These are phyloP conservation scores for Apoda limacodes DNA, from an alignment of 2,888 invertebrate species.

Conservation along the genomic window DNA sequence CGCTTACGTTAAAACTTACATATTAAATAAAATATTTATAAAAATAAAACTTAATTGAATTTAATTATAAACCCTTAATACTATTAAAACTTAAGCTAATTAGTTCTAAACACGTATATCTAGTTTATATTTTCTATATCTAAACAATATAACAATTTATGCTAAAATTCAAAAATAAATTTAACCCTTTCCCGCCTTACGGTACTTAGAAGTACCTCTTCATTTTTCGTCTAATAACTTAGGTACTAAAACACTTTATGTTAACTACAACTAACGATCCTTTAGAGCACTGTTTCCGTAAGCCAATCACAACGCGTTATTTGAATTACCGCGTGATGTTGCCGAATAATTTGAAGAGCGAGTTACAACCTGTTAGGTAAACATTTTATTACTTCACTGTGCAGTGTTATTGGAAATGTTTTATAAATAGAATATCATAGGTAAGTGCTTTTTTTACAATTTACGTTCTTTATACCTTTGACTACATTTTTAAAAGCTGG, in stretches of 20 bases:
- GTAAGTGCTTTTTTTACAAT: constrained; percentile 1
- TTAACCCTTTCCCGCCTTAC: constrained; percentile 6
- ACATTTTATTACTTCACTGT: constrained; percentile 2
- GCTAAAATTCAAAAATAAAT: no score
- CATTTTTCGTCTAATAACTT: constrained; percentile 5
- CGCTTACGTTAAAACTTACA: no score
- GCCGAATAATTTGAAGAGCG: constrained; percentile 1
- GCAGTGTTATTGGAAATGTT: constrained; percentile 1
- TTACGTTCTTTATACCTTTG: background rate
- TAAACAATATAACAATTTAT: no score
- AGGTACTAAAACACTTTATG: constrained; percentile 2
- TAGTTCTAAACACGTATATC: no score
- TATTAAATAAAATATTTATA: no score
- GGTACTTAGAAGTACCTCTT: constrained; percentile 6
- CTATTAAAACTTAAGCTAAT: no score
- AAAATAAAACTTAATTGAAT: no score
- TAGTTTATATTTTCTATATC: no score
- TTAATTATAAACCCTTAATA: no score
- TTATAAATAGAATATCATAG: constrained; percentile 3
- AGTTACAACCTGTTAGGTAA: constrained; percentile 1
- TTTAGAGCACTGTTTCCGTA: constrained; percentile 4
- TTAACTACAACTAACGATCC: constrained; percentile 2
- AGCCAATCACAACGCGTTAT: constrained; percentile 6
- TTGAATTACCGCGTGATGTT: constrained; percentile 2
- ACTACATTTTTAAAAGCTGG: constrained; percentile 1